A percentile compares a stretch with the other conserved stretches of the same genome.
These are phyloP conservation scores for Caenorhabditis angaria DNA, from an alignment of 2,888 invertebrate genomes.

Conservation along the genomic window DNA sequence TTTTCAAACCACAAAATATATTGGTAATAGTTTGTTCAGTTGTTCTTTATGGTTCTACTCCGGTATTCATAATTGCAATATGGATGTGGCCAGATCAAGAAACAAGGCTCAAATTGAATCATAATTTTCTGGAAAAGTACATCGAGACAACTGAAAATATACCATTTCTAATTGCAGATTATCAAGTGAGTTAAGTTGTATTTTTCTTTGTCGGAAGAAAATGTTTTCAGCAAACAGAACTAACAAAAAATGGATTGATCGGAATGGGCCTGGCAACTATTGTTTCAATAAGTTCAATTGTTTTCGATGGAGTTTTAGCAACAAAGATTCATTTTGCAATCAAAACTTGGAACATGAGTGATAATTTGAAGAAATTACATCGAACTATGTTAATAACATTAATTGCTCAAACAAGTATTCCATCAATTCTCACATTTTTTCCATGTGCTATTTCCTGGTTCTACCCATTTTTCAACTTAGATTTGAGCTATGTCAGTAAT, in stretches of 20 bases:
- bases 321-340: background rate
- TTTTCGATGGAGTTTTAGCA: background rate
- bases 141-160: too few species aligned
- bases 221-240: too few species aligned
- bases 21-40: background rate
- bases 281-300: background rate
- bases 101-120: too few species aligned
- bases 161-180: too few species aligned
- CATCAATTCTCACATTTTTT: slow-evolving; percentile 9
- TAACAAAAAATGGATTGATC: background rate
- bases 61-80: too few species aligned
- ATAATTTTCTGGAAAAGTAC: too few species aligned
- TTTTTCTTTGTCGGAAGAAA: too few species aligned
- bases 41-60: too few species aligned
- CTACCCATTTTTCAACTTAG: slow-evolving; percentile 5
- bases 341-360: background rate
- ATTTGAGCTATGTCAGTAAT: slow-evolving; percentile 6
- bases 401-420: slow-evolving; percentile 17
- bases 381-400: slow-evolving; percentile 11
- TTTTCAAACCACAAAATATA: slow-evolving; percentile 6
- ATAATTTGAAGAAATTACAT: slow-evolving; percentile 4
- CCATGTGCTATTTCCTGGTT: slow-evolving; percentile 19
- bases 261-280: background rate
- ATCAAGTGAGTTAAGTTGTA: background rate
- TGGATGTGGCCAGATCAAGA: too few species aligned